Evolutionary conservation across 2,888 invertebrate genomes (phyloP), one percentile per base, ranked within the genome.

Genomic region (Catotricha subobsoleta): DNA sequence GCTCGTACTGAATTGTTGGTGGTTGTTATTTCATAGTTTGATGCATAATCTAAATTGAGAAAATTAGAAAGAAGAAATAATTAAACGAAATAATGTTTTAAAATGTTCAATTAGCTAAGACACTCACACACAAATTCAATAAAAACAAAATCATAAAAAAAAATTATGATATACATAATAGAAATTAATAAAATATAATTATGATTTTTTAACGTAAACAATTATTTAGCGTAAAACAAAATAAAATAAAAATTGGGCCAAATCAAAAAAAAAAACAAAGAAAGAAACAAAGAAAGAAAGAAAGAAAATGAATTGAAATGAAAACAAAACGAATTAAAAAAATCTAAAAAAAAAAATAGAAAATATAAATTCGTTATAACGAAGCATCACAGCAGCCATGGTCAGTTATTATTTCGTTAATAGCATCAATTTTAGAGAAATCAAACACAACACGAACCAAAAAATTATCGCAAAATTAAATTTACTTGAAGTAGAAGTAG

Each of bases 1-100:
- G 59, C 52, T 47, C 60, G 54, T 47, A 57, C 54, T 60, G 60
- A 56, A 38, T 36, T 36, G 36, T 23, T 36, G 23, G 15, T 33
- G 18, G 9, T 33, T 18, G 20, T 20, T 35, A 20, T 35, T 28
- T 40, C 40, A 27, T 40, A 40, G 25, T 18, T 34, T 28, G 37
- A 27, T n/a, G 40, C 34, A 34, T 40, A 40, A 25, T 40, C 40
- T 40, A n/a, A n/a, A n/a, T n/a, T 19, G 10, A 9, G 10, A 20
- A n/a, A 20, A 2, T 2, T 21, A 21, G 20, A 35, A 35, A 6
- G 19, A n/a, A 23, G 36, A 36, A 25, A 25, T 9, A 23, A 23
- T 20, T 12, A 33, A 13, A 33, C 19, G 12, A 33, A 31, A 31
- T 12, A 25, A 25, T 25, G 10, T n/a, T n/a, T n/a, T n/a, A n/a